A percentile compares a stretch with the other conserved stretches of the same genome.
phyloP scores from a whole-genome alignment of 2,888 invertebrate species.

The Lasioglossum leucozonium region DNA sequence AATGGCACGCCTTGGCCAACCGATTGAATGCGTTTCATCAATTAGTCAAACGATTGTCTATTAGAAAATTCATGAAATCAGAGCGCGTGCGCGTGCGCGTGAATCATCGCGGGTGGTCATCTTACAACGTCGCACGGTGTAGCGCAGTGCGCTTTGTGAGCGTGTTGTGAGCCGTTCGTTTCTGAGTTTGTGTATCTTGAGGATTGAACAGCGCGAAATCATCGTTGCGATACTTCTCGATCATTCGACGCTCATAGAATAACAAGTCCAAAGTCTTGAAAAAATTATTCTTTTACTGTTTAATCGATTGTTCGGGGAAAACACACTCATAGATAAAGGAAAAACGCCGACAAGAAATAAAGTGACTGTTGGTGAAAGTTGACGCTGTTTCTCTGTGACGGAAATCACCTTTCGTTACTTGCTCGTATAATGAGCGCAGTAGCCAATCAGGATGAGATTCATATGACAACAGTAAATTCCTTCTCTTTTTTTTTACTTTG shows the following conservation, averaged over 20 bases:
- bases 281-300: not conserved
- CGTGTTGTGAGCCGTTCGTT: not conserved
- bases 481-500: conserved; percentile 9
- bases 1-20: not conserved
- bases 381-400: conserved; percentile 16
- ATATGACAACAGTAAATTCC: conserved; percentile 80
- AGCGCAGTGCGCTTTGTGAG: conserved; percentile 7
- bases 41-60: not conserved
- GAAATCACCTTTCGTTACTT: conserved; percentile 19
- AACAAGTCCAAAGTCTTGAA: not conserved
- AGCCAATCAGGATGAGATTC: conserved; percentile 76
- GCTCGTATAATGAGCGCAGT: conserved; percentile 74
- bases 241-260: conserved; percentile 8
- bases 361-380: conserved; percentile 39
- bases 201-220: conserved; percentile 22
- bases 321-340: not conserved
- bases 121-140: not conserved
- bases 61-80: conserved; percentile 22
- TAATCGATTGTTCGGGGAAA: not conserved
- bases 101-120: not conserved
- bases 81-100: conserved; percentile 35
- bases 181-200: not conserved
- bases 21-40: not conserved
- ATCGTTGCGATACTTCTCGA: conserved; percentile 37
- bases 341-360: not conserved